Evolutionary conservation across 2,797 vertebrate species (phyloP), one percentile per base, ranked within the genome.

Genomic region (Clarias fuscus): DNA sequence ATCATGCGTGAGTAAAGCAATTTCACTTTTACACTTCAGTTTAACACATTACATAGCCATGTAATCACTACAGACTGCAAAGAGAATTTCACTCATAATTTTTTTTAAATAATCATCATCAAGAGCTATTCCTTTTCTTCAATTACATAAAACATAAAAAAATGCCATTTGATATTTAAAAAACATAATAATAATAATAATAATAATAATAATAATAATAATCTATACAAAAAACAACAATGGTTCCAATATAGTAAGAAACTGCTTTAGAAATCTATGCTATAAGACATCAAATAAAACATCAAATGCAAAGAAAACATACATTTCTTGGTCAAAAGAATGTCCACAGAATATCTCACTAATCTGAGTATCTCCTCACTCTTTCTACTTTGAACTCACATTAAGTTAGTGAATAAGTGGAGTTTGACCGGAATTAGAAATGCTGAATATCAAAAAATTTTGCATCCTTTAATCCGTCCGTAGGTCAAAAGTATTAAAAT

Each of bases 361-460:
- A 48, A 48, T 79, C 20, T 61, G 58, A 20, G 40, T 40, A 24
- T 62, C 33, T 8, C 13, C 4, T 40, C 6, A 40, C 0, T 20
- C 17, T 15, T 11, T 77, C 48, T 11, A 30, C 53, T 58, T 17
- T 27, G 30, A 4, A 17, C 53, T 20, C 15, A 33, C n/a, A 2
- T 77, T 58, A 22, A 2, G 8, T 77, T 59, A 59, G 27, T 33
- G 11, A n/a, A 7, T 5, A 30, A 22, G 65, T 33, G 53, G 81
- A 70, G 81, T 82, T 70, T 70, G 81, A 11, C 27, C 81, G 8
- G 24, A 70, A 11, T 24, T 20, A 53, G 37, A 83, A 83, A 83
- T 56, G 86, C 86, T 86, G 81, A 86, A 2, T 8, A 33, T 17
- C 7, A 5, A 59, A 53, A 56, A 62, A 82, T 37, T 8, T 65